Evolutionary conservation across 2,888 invertebrate genomes (phyloP).

Genomic region (Nesidiocoris tenuis): DNA sequence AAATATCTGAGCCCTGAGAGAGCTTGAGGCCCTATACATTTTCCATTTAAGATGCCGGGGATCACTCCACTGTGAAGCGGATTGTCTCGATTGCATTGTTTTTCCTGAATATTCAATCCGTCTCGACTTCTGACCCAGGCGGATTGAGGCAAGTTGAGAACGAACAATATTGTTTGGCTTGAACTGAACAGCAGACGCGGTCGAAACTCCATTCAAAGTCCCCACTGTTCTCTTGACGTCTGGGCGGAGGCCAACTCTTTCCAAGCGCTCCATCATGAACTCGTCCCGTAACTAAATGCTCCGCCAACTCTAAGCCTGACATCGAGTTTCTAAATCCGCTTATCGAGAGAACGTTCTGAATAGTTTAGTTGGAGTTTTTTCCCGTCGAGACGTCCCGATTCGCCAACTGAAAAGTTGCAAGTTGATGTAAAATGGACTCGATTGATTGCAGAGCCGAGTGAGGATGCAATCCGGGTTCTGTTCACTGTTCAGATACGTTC

Average conservation of each 20-base stretch:
- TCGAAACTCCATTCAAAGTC: background rate
- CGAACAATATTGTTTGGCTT: background rate
- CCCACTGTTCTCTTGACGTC: background rate
- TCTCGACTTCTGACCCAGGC: no score
- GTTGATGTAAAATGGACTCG: background rate
- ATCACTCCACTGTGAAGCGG: no score
- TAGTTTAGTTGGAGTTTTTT: background rate
- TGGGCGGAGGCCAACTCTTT: background rate
- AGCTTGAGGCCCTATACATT: no score
- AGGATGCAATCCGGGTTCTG: no score
- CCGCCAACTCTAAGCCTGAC: background rate
- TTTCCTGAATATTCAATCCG: no score
- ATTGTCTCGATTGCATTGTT: no score
- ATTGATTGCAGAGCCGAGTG: no score
- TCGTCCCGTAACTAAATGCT: background rate
- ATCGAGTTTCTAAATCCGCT: background rate
- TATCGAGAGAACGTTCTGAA: background rate
- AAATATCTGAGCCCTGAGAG: no score
- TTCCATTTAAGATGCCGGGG: no score
- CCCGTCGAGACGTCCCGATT: background rate
- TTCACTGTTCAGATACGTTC: no score
- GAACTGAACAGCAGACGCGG: background rate
- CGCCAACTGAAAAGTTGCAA: background rate
- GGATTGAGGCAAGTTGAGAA: no score
- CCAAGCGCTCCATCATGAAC: background rate